Base-by-base conservation (phyloP, 2,113 vertebrate genomes). In the Thunnus maccoyii region DNA sequence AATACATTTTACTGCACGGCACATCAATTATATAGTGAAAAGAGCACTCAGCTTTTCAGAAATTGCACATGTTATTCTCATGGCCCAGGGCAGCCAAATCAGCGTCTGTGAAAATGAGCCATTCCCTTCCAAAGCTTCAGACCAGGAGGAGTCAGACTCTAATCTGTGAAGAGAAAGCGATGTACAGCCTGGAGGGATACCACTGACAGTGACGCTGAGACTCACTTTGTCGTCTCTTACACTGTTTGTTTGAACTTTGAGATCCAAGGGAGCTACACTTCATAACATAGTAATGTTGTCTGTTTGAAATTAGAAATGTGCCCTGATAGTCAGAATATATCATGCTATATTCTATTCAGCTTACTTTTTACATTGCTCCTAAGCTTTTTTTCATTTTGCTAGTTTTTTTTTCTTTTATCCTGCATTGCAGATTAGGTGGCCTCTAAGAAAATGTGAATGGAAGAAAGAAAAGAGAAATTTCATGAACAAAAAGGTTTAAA, bases 91-190 rank as follows among this genome's bases (percentile, higher is more conserved):
- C 87, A 1, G 64, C 47, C 60, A 70, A 85, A 75, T 77, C 73
- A 65, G 80, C 16, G 22, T 88, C 72, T 86, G 86, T 83, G 78
- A 83, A 89, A 89, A 89, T 78, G 84, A 91, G 47, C 56, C 56
- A 60, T 76, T 91, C 48, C 52, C 60, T 86, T 74, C 50, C 27
- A 84, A 60, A 84, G 75, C 84, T 57, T 55, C 47, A 80, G 85
- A 89, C 72, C 83, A 80, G 88, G 91, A 90, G 89, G 88, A 92
- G 88, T 86, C 76, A 69, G 70, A 72, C 82, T 84, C 52, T 90
- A 89, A 91, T 92, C 84, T 90, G 91, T 64, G 80, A 88, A 70
- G 81, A 87, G 68, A 87, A 81, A 84, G 71, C 16, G 3, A 74
- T 84, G 88, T 86, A 80, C 25, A 76, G 91, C 91, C 90, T 82